A percentile compares a stretch with the other conserved stretches of the same genome.
These are phyloP conservation scores for Crossocerus cetratus DNA, from an alignment of 2,888 invertebrate genomes.

Conservation along the genomic window DNA sequence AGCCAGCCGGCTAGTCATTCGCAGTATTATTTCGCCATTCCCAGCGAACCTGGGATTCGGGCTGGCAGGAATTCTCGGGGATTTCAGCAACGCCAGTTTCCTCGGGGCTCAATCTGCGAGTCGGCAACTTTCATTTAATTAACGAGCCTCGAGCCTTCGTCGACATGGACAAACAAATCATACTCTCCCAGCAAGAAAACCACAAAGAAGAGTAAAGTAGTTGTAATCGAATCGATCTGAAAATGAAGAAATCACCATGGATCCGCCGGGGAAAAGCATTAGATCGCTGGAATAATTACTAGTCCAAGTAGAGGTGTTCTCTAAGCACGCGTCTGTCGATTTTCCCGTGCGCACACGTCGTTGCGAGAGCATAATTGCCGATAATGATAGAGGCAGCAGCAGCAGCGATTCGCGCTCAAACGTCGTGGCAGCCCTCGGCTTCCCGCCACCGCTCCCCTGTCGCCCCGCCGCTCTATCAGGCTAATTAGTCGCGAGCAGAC, in stretches of 20 bases:
- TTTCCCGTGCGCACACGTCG: conserved; percentile 9
- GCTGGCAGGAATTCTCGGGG: conserved; percentile 31
- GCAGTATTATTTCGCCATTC: conserved; percentile 36
- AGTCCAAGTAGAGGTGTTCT: neutral
- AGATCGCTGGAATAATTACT: too few species aligned
- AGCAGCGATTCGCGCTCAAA: neutral
- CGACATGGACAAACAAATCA: conserved; percentile 40
- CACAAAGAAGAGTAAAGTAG: too few species aligned
- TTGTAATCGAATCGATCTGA: too few species aligned
- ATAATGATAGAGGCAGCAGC: conserved; percentile 18
- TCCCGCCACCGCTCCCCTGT: too few species aligned
- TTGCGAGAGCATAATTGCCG: conserved; percentile 5
- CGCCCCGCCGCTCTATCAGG: neutral
- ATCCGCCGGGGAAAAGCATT: too few species aligned
- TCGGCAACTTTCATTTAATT: conserved; percentile 52
- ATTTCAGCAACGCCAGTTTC: conserved; percentile 32
- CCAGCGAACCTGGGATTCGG: conserved; percentile 21
- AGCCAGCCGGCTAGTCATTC: conserved; percentile 33
- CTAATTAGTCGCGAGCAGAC: conserved; percentile 31
- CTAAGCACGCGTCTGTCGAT: conserved; percentile 3
- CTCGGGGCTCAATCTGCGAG: conserved; percentile 31
- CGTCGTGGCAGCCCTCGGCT: conserved; percentile 2
- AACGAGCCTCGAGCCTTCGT: conserved; percentile 30
- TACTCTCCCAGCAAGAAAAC: too few species aligned
- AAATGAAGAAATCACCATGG: too few species aligned